phyloP scores from a whole-genome alignment of 2,113 vertebrate species.

The Antechinus stuartii region DNA sequence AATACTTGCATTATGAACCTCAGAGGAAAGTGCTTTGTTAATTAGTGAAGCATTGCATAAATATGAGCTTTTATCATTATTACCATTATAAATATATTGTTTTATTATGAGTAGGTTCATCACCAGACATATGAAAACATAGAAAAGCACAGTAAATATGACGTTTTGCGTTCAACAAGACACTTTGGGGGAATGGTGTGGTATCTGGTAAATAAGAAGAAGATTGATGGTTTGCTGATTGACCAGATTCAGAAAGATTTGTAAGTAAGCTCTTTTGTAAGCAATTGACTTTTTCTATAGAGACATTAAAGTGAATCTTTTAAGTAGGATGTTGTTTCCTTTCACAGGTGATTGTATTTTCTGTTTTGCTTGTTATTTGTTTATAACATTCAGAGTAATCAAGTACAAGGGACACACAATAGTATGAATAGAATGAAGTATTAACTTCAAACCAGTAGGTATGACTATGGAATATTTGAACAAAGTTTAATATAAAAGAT shows the following conservation, averaged over 20 bases:
- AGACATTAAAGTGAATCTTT: not conserved
- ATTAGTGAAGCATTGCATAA: not conserved
- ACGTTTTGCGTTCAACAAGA: conserved; percentile 93
- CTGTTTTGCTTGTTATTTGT: not conserved
- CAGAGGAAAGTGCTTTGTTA: not conserved
- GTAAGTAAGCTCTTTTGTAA: conserved; percentile 85
- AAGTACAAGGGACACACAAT: not conserved
- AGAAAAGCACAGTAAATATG: conserved; percentile 90
- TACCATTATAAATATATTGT: conserved; percentile 52
- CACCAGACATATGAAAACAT: conserved; percentile 91
- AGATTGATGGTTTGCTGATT: conserved; percentile 91
- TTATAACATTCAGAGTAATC: not conserved
- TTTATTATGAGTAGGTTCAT: conserved; percentile 86
- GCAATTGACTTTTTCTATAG: not conserved
- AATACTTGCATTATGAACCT: not conserved
- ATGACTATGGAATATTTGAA: not conserved
- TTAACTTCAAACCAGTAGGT: not conserved
- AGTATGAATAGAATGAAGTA: not conserved
- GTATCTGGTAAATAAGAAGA: conserved; percentile 89
- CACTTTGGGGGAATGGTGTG: conserved; percentile 96
- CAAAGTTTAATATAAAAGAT: not conserved
- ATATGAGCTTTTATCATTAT: not conserved
- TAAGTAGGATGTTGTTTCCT: conserved; percentile 27
- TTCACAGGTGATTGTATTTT: not conserved
- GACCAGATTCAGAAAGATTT: conserved; percentile 94